A percentile compares a stretch with the other conserved stretches of the same genome.
phyloP scores from a whole-genome alignment of 2,113 vertebrate species.

The Myotis yumanensis region DNA sequence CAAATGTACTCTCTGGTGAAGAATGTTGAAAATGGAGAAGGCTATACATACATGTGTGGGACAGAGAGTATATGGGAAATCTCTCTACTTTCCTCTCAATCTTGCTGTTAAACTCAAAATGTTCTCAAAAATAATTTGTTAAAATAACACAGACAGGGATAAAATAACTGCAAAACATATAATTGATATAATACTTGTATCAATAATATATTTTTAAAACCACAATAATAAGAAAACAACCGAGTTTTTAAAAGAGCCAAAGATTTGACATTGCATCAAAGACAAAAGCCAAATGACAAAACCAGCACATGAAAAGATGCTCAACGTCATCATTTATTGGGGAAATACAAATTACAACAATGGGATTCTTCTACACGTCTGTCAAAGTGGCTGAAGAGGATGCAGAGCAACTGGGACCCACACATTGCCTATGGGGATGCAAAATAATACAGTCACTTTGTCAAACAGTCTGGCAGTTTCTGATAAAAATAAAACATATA shows the following conservation, averaged over 20 bases:
- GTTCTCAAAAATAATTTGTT: not conserved
- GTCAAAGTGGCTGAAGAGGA: not conserved
- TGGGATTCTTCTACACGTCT: not conserved
- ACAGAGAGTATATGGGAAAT: not conserved
- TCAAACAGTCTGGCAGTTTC: not conserved
- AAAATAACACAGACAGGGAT: not conserved
- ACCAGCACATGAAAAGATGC: not conserved
- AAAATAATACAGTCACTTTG: not conserved
- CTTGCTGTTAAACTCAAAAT: not conserved
- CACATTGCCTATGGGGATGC: not conserved
- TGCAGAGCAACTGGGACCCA: not conserved
- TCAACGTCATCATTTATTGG: not conserved
- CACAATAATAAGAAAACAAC: not conserved
- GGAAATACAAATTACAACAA: constrained; percentile 6
- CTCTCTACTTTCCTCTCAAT: not conserved
- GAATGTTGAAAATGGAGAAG: not conserved
- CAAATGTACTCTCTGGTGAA: not conserved
- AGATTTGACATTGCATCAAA: not conserved
- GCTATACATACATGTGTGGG: no score
- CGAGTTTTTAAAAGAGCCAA: not conserved
- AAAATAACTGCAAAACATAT: not conserved
- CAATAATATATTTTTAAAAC: not conserved
- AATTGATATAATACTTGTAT: not conserved
- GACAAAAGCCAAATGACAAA: not conserved
- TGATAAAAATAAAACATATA: not conserved